Evolutionary conservation across 2,113 vertebrate species (phyloP).

Genomic region (Diphyllodes magnificus): DNA sequence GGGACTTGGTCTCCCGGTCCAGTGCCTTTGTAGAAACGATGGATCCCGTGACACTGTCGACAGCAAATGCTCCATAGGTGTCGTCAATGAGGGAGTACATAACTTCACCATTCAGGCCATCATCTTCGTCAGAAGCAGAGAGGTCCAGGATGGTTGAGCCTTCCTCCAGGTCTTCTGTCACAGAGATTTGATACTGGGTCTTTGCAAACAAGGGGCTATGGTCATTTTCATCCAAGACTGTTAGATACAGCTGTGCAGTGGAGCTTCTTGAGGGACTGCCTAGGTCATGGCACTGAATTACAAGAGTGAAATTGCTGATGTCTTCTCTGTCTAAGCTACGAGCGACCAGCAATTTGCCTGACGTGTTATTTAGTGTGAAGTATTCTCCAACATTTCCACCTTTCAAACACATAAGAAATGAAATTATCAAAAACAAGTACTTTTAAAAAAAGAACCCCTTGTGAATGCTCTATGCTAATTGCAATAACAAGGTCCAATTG

Average conservation of each 20-base stretch:
- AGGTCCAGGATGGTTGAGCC: constrained; percentile 77
- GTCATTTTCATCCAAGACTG: constrained; percentile 88
- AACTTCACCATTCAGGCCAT: constrained; percentile 79
- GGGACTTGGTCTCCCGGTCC: constrained; percentile 79
- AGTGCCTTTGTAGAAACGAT: constrained; percentile 72
- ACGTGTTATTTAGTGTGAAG: constrained; percentile 80
- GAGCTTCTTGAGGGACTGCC: constrained; percentile 74
- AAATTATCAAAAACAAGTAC: not conserved
- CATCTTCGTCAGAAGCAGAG: constrained; percentile 78
- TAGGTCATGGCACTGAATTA: constrained; percentile 78
- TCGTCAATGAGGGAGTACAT: constrained; percentile 77
- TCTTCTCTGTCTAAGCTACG: constrained; percentile 83
- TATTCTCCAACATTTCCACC: constrained; percentile 75
- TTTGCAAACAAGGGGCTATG: constrained; percentile 78
- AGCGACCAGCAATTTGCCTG: constrained; percentile 78
- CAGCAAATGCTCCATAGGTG: constrained; percentile 74
- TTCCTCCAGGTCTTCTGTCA: constrained; percentile 78
- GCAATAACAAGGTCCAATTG: not conserved
- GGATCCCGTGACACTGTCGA: constrained; percentile 70
- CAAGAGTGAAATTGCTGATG: constrained; percentile 77
- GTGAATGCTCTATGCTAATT: not conserved
- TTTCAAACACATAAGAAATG: constrained; percentile 55
- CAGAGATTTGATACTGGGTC: constrained; percentile 72
- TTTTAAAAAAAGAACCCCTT: not conserved
- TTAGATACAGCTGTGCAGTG: constrained; percentile 70